phyloP scores from a whole-genome alignment of 2,888 invertebrate species.

The Spisula subtruncata region DNA sequence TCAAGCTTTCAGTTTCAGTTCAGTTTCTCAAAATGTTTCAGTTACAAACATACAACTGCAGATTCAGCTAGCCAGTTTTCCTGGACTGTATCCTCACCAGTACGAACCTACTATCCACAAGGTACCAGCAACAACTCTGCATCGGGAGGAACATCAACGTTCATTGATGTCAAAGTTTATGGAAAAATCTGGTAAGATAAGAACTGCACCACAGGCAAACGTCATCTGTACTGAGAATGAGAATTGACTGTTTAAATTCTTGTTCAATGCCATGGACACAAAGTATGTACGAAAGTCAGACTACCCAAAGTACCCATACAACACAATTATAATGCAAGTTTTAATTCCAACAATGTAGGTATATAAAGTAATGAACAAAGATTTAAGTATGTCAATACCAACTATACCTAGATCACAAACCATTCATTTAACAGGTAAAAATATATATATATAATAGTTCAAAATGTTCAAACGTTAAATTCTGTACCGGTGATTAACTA shows the following conservation, averaged over 20 bases:
- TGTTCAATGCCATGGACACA: not conserved
- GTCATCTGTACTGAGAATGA: no score
- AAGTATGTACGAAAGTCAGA: not conserved
- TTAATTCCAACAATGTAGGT: constrained; percentile 14
- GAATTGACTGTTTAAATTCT: not conserved
- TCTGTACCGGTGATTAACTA: constrained; percentile 56
- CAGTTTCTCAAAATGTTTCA: no score
- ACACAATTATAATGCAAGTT: constrained; percentile 12
- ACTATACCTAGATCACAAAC: constrained; percentile 39
- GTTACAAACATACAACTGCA: no score
- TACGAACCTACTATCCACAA: no score
- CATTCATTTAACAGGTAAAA: constrained; percentile 29
- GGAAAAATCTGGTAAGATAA: no score
- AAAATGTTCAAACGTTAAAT: constrained; percentile 47
- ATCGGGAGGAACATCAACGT: no score
- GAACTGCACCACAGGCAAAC: no score
- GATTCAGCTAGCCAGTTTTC: no score
- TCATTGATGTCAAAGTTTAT: no score
- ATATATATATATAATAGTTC: constrained; percentile 49
- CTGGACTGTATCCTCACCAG: no score
- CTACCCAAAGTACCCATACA: not conserved
- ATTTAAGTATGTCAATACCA: constrained; percentile 11
- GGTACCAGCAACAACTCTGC: no score
- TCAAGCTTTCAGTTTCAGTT: no score
- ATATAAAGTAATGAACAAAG: not conserved